Base-by-base conservation (phyloP, 2,113 vertebrate genomes). In the Stercorarius parasiticus region DNA sequence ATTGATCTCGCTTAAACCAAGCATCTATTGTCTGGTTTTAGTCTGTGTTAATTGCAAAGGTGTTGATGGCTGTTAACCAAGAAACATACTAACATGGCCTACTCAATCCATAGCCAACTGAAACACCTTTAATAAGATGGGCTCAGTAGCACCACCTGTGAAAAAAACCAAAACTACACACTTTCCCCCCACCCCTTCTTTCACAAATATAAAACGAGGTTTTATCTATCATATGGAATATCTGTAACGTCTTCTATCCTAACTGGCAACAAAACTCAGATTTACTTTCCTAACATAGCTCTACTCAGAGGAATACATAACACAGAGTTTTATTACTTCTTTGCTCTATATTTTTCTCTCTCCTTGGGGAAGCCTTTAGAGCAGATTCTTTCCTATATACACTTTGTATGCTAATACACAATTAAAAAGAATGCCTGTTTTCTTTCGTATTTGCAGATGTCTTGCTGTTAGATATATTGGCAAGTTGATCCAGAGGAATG, bases 1-100 rank as follows among this genome's bases (percentile, higher is more conserved):
- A 52, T 21, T 90, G 84, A 72, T 95, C 45, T 86, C 40, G 58
- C 45, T 77, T 87, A 74, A 69, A 53, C 18, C 30, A 74, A 77
- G 10, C 40, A 67, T 42, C 61, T 80, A 45, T 58, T 66, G 38
- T 65, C 53, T 66, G 45, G 7, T 81, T 85, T 92, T 29, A 76
- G 40, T 22, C 40, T 66, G 20, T 38, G 19, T 52, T 82, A 88
- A 76, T 47, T 86, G 49, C 45, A 86, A 85, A 83, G 62, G 11
- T 69, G 53, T 65, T 69, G 88, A 79, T 10, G 36, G 58, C 27
- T 87, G 34, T 55, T 86, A 64, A 80, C 45, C 4, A 3, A 62
- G 49, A 88, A 88, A 43, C 18, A 80, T 40, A 73, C 56, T 42
- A 76, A 67, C 55, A n/a, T 3, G 32, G 53, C 27, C 64, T 49